phyloP scores from a whole-genome alignment of 1,140 invertebrate species.

The Chironomus tepperi region DNA sequence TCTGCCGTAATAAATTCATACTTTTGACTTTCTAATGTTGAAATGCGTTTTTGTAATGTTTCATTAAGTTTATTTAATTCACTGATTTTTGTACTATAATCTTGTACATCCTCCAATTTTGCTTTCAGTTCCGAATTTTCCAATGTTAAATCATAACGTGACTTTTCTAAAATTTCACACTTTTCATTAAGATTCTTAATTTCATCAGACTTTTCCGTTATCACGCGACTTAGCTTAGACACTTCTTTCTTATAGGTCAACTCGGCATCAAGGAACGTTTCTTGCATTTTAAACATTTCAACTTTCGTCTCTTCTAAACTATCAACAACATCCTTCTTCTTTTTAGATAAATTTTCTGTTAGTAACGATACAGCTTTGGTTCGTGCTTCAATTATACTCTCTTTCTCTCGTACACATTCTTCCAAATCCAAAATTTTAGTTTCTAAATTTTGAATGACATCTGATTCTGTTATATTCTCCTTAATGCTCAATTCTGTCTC shows the following conservation, averaged over 20 bases:
- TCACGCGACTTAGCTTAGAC: constrained; percentile 44
- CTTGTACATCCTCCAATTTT: constrained; percentile 40
- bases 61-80: constrained; percentile 38
- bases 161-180: constrained; percentile 44
- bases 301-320: constrained; percentile 67
- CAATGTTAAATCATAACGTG: constrained; percentile 48
- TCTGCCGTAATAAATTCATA: constrained; percentile 32
- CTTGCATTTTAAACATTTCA: constrained; percentile 71
- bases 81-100: constrained; percentile 33
- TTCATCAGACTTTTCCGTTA: constrained; percentile 49
- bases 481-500: constrained; percentile 35
- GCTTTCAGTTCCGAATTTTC: constrained; percentile 47
- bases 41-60: constrained; percentile 24
- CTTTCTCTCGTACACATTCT: constrained; percentile 76
- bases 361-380: constrained; percentile 71
- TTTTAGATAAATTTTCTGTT: constrained; percentile 62
- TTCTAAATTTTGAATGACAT: constrained; percentile 53
- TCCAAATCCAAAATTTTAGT: constrained; percentile 57
- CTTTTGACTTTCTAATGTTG: constrained; percentile 35
- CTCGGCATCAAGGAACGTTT: constrained; percentile 63
- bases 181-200: constrained; percentile 44
- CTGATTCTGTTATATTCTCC: constrained; percentile 41
- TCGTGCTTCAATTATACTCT: constrained; percentile 74
- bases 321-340: constrained; percentile 59
- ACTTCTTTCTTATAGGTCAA: constrained; percentile 60